Base-by-base conservation (phyloP, 2,797 vertebrate genomes). In the Chelon auratus region DNA sequence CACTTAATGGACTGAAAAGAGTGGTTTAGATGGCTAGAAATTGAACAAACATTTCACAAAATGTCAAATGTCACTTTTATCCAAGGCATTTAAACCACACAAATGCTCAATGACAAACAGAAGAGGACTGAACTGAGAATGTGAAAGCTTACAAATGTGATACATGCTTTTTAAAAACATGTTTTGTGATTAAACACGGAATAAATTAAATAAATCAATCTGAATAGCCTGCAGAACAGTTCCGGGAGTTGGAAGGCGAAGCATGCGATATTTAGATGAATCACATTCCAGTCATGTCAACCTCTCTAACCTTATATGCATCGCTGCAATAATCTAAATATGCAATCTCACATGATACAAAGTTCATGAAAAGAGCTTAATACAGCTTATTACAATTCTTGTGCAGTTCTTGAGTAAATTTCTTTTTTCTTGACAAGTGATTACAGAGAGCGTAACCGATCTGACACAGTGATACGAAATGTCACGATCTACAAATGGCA, bases 271-370 rank as follows among this genome's bases (percentile, higher is more conserved):
- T 14, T 68, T 47, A 37, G 18, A 20, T 42, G n/a, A 17, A 17
- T 33, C 15, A n/a, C 8, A 1, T 15, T 30, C 30, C 42, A 45
- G 18, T n/a, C 48, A 15, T 8, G 36, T 65, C 60, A 47, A 20
- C 4, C 20, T 22, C 57, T 48, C 45, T 7, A 50, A 14, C 26
- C 50, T 45, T 12, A 3, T 17, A 42, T 69, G 24, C 45, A 64
- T 54, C n/a, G 0, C 9, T 33, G 37, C 47, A 22, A 33, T 66
- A 54, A 72, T 58, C 30, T 18, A 12, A 26, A 17, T 43, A 71
- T 30, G 22, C 26, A 26, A 36, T 24, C 40, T 68, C 36, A 61
- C 42, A 26, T 70, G 45, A 63, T 67, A 6, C 54, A 17, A 59
- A 20, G 26, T 53, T 55, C 37, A 60, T 60, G 17, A 22, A 56